Base-by-base conservation (phyloP, 2,888 invertebrate genomes). In the Hymenopus coronatus region DNA sequence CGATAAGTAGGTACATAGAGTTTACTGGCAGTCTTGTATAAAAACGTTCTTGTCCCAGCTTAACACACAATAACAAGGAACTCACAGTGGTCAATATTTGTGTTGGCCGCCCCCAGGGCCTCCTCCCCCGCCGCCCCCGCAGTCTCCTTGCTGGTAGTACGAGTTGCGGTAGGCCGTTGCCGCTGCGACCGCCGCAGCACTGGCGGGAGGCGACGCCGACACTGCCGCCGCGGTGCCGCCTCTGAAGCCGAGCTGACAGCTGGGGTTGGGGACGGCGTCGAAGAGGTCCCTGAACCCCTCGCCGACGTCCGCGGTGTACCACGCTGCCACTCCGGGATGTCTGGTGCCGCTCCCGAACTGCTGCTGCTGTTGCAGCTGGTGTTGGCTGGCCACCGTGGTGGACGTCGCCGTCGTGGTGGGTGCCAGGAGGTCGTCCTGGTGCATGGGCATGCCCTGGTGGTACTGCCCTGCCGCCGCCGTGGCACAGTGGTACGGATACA, bases 111-210 rank as follows among this genome's bases (percentile, higher is more conserved):
- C 54, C 54, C 54, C 54, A 40, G 40, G 40, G 25, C 54, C 54
- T 4, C 54, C 54, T 70, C 54, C 54, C 25, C 54, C 54, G 54
- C 54, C 54, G 54, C 54, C 54, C 82, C 95, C 86, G 95, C 95
- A 88, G 93, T 95, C 95, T 91, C 95, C 95, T 92, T 95, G 95
- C 91, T 95, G 95, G 91, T 95, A 95, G 91, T 94, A 94, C 90
- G 95, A 94, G 93, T 92, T 94, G 93, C 93, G 94, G 94, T 91
- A 94, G 93, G 89, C 94, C 92, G 91, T 95, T 85, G 82, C 95
- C 93, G 90, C 94, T 92, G 92, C 94, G 92, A 93, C 95, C 93
- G 92, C 95, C 93, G 92, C 94, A 94, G 89, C 94, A 94, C 91
- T 95, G 89, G 94, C 93, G 92, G 40, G 93, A 92, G 81, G 93